Base-by-base conservation (phyloP, 2,888 invertebrate genomes). In the Plutella xylostella region DNA sequence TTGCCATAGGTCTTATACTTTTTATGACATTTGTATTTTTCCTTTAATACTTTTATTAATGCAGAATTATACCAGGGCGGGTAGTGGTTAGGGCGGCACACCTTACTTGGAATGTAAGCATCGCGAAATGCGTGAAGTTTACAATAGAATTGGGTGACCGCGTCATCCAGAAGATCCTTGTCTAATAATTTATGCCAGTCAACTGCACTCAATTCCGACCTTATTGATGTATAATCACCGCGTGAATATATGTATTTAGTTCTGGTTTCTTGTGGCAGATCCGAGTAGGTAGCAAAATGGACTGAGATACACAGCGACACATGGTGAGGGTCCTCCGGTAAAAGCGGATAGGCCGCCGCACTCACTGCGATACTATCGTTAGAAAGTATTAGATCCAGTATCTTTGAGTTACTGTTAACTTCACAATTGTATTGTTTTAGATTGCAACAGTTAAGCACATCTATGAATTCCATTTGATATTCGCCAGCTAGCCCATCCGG, bases 321-420 rank as follows among this genome's bases (percentile, higher is more conserved):
- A 40, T 40, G 22, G n/a, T 21, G 22, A n/a, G 22, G 14, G 15
- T 40, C 40, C 22, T 21, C 40, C 15, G 40, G 20, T 21, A 40
- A 4, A 5, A 40, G 21, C 4, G 40, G 22, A 7, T 40, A 20
- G 4, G 11, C 14, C 19, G n/a, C 19, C 3, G 40, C 14, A 20
- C 21, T 14, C 3, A 40, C 40, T 4, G 5, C 12, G 3, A 40
- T 12, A 4, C 5, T 5, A 4, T 7, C n/a, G 21, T 33, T 40
- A 7, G 12, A 9, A 6, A 40, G 21, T 5, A 40, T n/a, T 7
- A 20, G 15, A n/a, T 40, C 22, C n/a, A 40, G 15, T 3, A 19
- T 21, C 11, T n/a, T 40, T 5, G 19, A 5, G 14, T 12, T 40
- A 21, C 9, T 12, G 22, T 40, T 40, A 5, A 3, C 6, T 21